Evolutionary conservation across 1,140 invertebrate genomes (phyloP).

Genomic region (Cydia pomonella): DNA sequence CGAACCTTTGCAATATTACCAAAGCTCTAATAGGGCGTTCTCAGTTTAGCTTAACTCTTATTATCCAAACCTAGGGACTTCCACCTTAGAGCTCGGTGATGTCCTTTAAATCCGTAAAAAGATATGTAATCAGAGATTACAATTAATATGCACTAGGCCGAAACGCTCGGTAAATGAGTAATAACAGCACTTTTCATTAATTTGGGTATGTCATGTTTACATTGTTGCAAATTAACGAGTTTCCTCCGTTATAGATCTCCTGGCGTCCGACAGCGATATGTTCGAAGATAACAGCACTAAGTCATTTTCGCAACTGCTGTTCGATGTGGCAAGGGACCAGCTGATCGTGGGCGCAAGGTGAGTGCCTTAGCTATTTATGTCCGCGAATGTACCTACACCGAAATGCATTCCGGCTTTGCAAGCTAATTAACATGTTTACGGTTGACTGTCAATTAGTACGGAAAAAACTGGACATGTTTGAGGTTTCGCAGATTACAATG

Average conservation of each 20-base stretch:
- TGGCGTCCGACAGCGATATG: conserved; percentile 79
- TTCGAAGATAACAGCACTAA: conserved; percentile 85
- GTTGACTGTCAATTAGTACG: conserved; percentile 31
- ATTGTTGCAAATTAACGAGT: conserved; percentile 9
- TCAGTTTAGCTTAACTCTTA: too few relatives aligned
- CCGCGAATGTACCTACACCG: conserved; percentile 23
- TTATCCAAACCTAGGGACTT: too few relatives aligned
- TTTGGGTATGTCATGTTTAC: conserved; percentile 24
- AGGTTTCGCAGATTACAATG: conserved; percentile 25
- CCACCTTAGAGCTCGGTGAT: too few relatives aligned
- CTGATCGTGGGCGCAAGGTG: conserved; percentile 90
- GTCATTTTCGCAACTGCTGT: conserved; percentile 89
- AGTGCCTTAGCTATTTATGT: conserved; percentile 55
- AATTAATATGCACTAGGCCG: neutral
- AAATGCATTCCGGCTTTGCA: conserved; percentile 35
- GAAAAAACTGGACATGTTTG: conserved; percentile 23
- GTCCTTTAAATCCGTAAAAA: too few relatives aligned
- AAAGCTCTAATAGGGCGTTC: too few relatives aligned
- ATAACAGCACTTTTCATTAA: neutral
- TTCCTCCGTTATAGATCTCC: conserved; percentile 75
- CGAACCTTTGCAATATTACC: too few relatives aligned
- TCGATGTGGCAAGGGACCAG: conserved; percentile 91
- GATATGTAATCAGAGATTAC: neutral
- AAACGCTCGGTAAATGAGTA: neutral
- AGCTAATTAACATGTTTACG: conserved; percentile 30